A percentile compares a stretch with the other conserved stretches of the same genome.
Conservation (phyloP, 2,888 invertebrate species). For the Watsonalla cultraria region DNA sequence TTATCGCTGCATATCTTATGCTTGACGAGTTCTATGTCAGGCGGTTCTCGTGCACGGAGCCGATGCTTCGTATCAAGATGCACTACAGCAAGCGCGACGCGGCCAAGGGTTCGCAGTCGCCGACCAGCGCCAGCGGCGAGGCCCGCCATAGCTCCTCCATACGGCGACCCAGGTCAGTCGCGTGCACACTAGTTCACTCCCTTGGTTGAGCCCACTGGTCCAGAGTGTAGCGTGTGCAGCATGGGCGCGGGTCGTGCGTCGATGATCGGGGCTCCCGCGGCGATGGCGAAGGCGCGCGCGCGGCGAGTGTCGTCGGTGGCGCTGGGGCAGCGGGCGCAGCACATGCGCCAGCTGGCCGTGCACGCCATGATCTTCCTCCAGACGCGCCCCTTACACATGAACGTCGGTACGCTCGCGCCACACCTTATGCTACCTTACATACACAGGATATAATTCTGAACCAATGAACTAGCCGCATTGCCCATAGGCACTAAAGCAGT, state of each 20-base stretch:
- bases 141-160: slow-evolving; percentile 16
- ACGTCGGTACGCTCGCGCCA: slow-evolving; percentile 35
- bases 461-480: too few species aligned
- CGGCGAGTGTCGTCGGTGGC: slow-evolving; percentile 60
- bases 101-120: slow-evolving; percentile 13
- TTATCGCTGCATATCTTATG: slow-evolving; percentile 2
- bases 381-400: slow-evolving; percentile 64
- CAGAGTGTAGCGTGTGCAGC: slow-evolving; percentile 11
- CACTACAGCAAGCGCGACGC: slow-evolving; percentile 63
- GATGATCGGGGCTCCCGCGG: slow-evolving; percentile 35
- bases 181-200: background rate
- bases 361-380: slow-evolving; percentile 83
- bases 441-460: too few species aligned
- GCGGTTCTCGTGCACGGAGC: slow-evolving; percentile 75
- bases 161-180: slow-evolving; percentile 34
- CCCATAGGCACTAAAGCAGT: too few species aligned
- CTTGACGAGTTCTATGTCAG: slow-evolving; percentile 24
- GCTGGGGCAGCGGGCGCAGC: slow-evolving; percentile 56
- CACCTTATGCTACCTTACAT: too few species aligned
- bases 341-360: slow-evolving; percentile 77
- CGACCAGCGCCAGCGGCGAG: slow-evolving; percentile 5
- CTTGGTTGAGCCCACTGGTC: too few species aligned
- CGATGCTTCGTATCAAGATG: slow-evolving; percentile 77
- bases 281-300: slow-evolving; percentile 53
- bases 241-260: slow-evolving; percentile 23